Evolutionary conservation across 2,888 invertebrate genomes (phyloP).

Genomic region (Tetranychus truncatus): DNA sequence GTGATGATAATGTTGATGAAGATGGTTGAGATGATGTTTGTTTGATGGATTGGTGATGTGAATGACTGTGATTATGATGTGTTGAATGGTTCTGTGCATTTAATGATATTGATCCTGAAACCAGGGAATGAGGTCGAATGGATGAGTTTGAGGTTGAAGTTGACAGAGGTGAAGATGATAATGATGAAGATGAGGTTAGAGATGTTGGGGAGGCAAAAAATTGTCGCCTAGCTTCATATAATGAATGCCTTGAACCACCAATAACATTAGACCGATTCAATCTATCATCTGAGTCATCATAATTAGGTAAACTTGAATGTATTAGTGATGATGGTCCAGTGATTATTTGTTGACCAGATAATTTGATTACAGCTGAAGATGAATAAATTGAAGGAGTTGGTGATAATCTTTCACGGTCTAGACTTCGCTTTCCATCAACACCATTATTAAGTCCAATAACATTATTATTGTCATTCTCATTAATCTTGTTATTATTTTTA

Average conservation of each 20-base stretch:
- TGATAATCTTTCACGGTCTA: background rate
- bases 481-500: background rate
- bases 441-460: background rate
- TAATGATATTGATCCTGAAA: background rate
- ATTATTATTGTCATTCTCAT: background rate
- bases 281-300: background rate
- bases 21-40: background rate
- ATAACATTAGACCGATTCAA: background rate
- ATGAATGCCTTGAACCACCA: background rate
- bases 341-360: conserved; percentile 7
- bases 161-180: background rate
- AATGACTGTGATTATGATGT: background rate
- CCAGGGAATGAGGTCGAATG: background rate
- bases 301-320: background rate
- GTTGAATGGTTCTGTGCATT: background rate
- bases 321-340: background rate
- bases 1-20: background rate
- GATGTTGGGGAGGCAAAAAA: conserved; percentile 9
- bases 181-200: background rate
- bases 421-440: background rate
- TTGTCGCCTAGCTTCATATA: conserved; percentile 11
- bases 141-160: background rate
- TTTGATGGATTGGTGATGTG: background rate
- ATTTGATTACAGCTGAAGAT: conserved; percentile 5
- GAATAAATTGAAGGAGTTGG: background rate